Conservation (phyloP, 2,888 invertebrate species). For the Ornithoptera priamus region DNA sequence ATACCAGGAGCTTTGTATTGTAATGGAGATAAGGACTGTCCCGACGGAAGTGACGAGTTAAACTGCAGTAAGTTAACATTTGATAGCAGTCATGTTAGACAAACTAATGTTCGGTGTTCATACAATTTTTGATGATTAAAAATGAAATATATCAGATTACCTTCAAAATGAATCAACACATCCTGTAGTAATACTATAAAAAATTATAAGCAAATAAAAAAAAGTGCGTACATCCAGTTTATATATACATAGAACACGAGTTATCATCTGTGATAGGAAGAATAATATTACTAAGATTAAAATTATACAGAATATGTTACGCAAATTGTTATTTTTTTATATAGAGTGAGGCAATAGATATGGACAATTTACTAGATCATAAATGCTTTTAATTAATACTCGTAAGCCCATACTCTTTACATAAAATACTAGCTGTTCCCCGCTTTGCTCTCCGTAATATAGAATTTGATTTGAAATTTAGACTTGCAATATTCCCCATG, state of each 20-base stretch:
- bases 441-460: too few species aligned
- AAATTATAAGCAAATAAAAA: background rate
- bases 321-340: background rate
- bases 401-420: background rate
- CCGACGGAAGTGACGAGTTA: slow-evolving; percentile 91
- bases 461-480: too few species aligned
- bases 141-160: background rate
- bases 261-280: background rate
- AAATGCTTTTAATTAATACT: background rate
- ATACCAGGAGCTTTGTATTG: slow-evolving; percentile 91
- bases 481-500: too few species aligned
- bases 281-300: background rate
- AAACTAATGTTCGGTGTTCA: background rate
- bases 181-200: background rate
- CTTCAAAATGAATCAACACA: background rate
- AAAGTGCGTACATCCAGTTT: background rate
- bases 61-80: slow-evolving; percentile 84
- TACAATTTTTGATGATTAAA: background rate
- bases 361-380: background rate
- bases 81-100: background rate
- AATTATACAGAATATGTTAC: background rate
- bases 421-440: slow-evolving; percentile 9
- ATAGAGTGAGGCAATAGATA: background rate
- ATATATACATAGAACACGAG: background rate
- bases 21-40: slow-evolving; percentile 89